phyloP scores from a whole-genome alignment of 2,113 vertebrate species.

The Canis aureus region DNA sequence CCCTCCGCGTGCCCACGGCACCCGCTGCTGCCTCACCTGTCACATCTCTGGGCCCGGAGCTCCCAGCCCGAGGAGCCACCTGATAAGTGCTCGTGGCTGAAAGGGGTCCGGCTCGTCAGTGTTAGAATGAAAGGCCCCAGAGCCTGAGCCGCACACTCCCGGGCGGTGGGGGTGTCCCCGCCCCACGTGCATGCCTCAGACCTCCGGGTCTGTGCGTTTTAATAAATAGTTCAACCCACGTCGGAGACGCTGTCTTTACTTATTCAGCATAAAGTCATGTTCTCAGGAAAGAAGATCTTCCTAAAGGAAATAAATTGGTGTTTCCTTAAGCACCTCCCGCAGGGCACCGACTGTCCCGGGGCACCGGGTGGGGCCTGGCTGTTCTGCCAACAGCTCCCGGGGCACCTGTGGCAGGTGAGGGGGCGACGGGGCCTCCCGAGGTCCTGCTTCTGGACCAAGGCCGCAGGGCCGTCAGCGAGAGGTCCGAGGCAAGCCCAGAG shows the following conservation, averaged over 20 bases:
- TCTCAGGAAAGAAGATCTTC: background rate
- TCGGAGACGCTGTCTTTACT: background rate
- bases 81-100: accelerated
- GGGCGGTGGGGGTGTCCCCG: too few species aligned
- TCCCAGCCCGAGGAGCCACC: background rate
- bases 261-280: background rate
- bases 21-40: accelerated
- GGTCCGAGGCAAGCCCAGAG: background rate
- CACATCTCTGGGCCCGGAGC: accelerated
- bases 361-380: accelerated
- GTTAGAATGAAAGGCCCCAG: background rate
- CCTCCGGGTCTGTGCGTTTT: background rate
- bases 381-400: background rate
- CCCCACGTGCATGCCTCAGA: too few species aligned
- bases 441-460: background rate
- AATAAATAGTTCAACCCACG: background rate
- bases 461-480: background rate
- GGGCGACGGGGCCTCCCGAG: background rate
- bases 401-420: background rate
- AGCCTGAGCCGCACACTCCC: background rate
- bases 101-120: accelerated
- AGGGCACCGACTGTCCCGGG: accelerated
- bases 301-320: background rate
- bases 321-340: background rate
- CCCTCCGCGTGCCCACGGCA: too few species aligned